Percentiles rank a stretch among this genome's conserved stretches.
Conservation (phyloP, 2,113 vertebrate species). For the Ibidorhyncha struthersii region DNA sequence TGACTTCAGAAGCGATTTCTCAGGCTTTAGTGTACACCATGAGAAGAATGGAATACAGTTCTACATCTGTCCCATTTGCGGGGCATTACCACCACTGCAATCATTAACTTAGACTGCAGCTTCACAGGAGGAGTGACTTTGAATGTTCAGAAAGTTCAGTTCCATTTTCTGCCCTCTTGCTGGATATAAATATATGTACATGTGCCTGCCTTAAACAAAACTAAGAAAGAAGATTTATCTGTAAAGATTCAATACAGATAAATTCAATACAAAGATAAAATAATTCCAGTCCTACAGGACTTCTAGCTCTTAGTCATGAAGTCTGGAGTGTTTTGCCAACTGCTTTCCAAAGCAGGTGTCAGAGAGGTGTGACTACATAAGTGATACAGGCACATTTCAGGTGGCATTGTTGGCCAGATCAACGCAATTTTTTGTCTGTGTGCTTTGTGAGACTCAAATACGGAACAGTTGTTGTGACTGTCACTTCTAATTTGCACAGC, state of each 20-base stretch:
- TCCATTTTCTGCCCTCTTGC: neutral
- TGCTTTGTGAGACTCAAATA: neutral
- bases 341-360: neutral
- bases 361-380: neutral
- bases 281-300: neutral
- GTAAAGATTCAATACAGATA: neutral
- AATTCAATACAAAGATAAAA: neutral
- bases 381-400: neutral
- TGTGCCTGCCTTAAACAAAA: neutral
- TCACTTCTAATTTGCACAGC: constrained; percentile 35
- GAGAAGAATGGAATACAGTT: neutral
- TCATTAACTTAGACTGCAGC: neutral
- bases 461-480: constrained; percentile 41
- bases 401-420: neutral
- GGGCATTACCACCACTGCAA: neutral
- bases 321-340: neutral
- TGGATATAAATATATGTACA: neutral
- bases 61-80: neutral
- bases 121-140: neutral
- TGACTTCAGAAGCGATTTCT: neutral
- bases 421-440: neutral
- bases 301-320: neutral
- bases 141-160: neutral
- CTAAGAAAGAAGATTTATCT: neutral
- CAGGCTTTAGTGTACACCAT: neutral